Conservation (phyloP, 2,113 vertebrate species). For the Pterophyllum scalare region DNA sequence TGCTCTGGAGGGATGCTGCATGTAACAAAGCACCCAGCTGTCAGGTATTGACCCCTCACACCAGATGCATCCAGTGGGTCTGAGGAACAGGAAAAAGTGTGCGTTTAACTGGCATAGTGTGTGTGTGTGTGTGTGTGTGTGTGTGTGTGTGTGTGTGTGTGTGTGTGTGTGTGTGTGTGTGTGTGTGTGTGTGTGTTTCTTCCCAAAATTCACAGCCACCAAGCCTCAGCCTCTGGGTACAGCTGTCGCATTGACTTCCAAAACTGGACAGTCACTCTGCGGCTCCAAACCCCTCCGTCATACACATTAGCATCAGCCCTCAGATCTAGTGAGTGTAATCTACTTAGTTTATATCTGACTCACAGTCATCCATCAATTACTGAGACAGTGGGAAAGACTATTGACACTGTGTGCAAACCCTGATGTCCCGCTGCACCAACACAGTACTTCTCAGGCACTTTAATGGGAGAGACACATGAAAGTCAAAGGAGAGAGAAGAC, state of each 20-base stretch:
- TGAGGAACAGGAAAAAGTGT: slow-evolving; percentile 33
- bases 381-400: slow-evolving; percentile 82
- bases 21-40: slow-evolving; percentile 68
- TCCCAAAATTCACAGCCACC: slow-evolving; percentile 55
- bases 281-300: slow-evolving; percentile 45
- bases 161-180: too few relatives aligned
- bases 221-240: slow-evolving; percentile 55
- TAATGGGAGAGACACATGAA: slow-evolving; percentile 74
- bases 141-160: too few relatives aligned
- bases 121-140: background rate
- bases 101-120: slow-evolving; percentile 13
- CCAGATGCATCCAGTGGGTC: slow-evolving; percentile 56
- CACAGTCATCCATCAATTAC: slow-evolving; percentile 79
- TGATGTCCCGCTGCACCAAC: slow-evolving; percentile 80
- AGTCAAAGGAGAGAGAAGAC: background rate
- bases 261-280: slow-evolving; percentile 66
- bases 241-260: slow-evolving; percentile 64
- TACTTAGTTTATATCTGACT: slow-evolving; percentile 75
- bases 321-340: slow-evolving; percentile 66
- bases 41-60: slow-evolving; percentile 69
- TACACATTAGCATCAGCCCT: slow-evolving; percentile 56
- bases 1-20: slow-evolving; percentile 50
- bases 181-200: background rate
- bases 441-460: slow-evolving; percentile 80
- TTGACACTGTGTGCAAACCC: slow-evolving; percentile 87